Base-by-base conservation (phyloP, 2,113 vertebrate genomes). In the Mola mola region DNA sequence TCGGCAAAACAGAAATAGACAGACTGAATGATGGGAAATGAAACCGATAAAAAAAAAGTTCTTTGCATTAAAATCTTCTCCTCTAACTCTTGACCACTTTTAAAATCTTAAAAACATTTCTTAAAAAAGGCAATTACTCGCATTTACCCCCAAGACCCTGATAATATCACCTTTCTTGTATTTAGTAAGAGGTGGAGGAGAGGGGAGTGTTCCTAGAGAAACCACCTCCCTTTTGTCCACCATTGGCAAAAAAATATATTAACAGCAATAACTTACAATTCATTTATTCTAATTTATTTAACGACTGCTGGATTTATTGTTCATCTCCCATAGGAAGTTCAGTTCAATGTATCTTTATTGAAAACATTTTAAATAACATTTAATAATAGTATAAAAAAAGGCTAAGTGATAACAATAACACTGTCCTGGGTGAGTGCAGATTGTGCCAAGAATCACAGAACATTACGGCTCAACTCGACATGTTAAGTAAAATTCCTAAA, bases 301-400 rank as follows among this genome's bases (percentile, higher is more conserved):
- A 78, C 46, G 40, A 84, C 79, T 69, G 82, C 74, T 87, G 77
- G 72, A 89, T 89, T 87, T 86, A 87, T 89, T 87, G 87, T 89
- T 81, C 81, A 83, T 92, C 94, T 95, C 95, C 95, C 95, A 91
- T 87, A 91, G 89, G 89, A 89, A 91, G 88, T 89, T 91, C 91
- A 90, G 85, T 88, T 91, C 87, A 82, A 88, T 83, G 86, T 75
- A 89, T 90, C 87, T 88, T 88, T 90, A 86, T 81, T 88, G 88
- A 90, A 90, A 90, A 92, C 85, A 86, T 89, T 83, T 90, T 91
- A 92, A 93, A 91, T 90, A 91, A 92, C 88, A 88, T 88, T 83
- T 86, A 78, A 88, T 88, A 89, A 79, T 78, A 82, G 67, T 86
- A 84, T 66, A 83, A 83, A 90, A 82, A 86, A 82, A 88, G 78